Percentiles rank a stretch among this genome's conserved stretches.
Evolutionary conservation across 2,113 vertebrate genomes (phyloP).

Genomic region (Cranoglanis bouderius): DNA sequence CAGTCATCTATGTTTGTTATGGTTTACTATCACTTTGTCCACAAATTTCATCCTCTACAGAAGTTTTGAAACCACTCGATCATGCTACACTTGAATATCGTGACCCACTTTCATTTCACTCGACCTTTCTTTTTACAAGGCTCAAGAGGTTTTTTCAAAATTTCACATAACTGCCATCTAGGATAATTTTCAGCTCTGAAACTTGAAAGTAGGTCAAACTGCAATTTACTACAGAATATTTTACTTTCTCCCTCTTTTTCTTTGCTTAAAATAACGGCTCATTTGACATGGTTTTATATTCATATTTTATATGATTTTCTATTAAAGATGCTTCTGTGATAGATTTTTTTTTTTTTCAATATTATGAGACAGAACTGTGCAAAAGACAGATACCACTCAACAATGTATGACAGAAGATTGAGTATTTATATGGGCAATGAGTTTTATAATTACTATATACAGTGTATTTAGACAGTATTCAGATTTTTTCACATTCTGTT

Average conservation of each 20-base stretch:
- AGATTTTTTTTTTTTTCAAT: no score
- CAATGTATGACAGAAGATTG: neutral
- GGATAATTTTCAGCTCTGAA: neutral
- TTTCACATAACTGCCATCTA: neutral
- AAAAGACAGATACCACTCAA: neutral
- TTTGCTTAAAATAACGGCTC: neutral
- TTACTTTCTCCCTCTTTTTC: neutral
- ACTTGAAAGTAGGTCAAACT: neutral
- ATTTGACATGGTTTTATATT: neutral
- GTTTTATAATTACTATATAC: neutral
- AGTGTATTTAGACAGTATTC: no score
- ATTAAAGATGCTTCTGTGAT: neutral
- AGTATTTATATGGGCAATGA: no score
- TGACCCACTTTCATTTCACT: neutral
- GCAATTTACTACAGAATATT: neutral
- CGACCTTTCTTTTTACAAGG: neutral
- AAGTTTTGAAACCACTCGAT: neutral
- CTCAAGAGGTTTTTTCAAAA: neutral
- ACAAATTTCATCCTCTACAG: neutral
- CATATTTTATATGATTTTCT: neutral
- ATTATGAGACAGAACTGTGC: no score
- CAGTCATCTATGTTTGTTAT: neutral
- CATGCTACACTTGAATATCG: neutral
- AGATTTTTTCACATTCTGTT: no score
- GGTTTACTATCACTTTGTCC: neutral